Percentiles rank a stretch among this genome's conserved stretches.
These are phyloP conservation scores for Maniola hyperantus DNA, from an alignment of 2,888 invertebrate genomes.

Conservation along the genomic window DNA sequence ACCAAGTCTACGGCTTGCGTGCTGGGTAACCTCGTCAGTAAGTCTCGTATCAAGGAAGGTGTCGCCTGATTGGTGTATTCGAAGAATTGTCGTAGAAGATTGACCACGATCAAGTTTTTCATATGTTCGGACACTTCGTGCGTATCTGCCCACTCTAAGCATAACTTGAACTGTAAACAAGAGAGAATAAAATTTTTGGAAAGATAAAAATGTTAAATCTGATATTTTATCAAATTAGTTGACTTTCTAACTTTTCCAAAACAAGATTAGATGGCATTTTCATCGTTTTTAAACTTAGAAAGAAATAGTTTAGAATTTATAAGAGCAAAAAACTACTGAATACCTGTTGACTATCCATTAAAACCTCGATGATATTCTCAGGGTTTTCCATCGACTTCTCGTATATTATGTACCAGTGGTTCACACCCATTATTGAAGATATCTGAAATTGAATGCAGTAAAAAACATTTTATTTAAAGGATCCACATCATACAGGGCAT, in stretches of 20 bases:
- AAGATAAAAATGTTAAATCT: not conserved
- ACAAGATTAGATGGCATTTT: too few species aligned
- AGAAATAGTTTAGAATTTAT: too few species aligned
- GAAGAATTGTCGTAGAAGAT: slow-evolving; percentile 81
- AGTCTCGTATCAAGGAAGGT: slow-evolving; percentile 70
- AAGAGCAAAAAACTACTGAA: slow-evolving; percentile 3
- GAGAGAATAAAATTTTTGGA: not conserved
- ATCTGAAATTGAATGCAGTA: slow-evolving; percentile 64
- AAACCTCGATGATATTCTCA: slow-evolving; percentile 76
- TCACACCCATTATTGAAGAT: slow-evolving; percentile 77
- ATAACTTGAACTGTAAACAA: slow-evolving; percentile 80
- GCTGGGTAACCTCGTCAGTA: slow-evolving; percentile 83
- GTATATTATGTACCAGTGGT: slow-evolving; percentile 84
- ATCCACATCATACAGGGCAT: too few species aligned
- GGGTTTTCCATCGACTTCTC: slow-evolving; percentile 80
- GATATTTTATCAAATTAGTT: too few species aligned
- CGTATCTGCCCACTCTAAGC: slow-evolving; percentile 87
- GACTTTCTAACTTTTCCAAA: too few species aligned
- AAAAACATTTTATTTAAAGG: too few species aligned
- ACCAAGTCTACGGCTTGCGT: slow-evolving; percentile 84
- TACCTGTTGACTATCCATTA: slow-evolving; percentile 82
- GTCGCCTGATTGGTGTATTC: slow-evolving; percentile 76
- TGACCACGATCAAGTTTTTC: slow-evolving; percentile 78
- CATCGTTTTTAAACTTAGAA: too few species aligned
- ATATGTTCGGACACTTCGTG: slow-evolving; percentile 83